These are phyloP conservation scores for Centropristis striata DNA, from an alignment of 2,113 vertebrate genomes.

Conservation along the genomic window DNA sequence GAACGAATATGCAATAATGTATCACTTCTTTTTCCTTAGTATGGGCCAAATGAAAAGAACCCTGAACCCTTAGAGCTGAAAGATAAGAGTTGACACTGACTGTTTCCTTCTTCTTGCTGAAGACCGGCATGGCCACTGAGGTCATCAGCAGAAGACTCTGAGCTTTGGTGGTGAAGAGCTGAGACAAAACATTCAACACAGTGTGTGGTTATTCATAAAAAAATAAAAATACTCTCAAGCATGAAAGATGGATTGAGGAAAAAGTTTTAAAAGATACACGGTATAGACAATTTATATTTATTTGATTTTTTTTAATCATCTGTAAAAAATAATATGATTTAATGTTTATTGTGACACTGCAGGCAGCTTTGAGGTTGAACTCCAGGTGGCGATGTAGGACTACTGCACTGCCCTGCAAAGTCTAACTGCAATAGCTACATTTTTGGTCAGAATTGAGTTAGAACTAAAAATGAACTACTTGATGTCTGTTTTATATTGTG, in stretches of 20 bases:
- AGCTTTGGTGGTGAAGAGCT: constrained; percentile 92
- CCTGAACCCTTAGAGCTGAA: too few species aligned
- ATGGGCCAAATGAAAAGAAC: too few species aligned
- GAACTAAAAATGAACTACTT: too few species aligned
- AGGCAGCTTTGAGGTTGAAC: background rate
- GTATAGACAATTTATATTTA: too few species aligned
- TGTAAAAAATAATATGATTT: background rate
- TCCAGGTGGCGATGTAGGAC: constrained; percentile 16
- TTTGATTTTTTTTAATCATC: too few species aligned
- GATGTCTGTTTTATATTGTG: too few species aligned
- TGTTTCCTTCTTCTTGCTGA: constrained; percentile 99
- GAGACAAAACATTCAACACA: constrained; percentile 21
- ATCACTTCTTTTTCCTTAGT: too few species aligned
- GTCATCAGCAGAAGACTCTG: constrained; percentile 95
- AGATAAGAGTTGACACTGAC: constrained; percentile 79
- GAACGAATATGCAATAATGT: too few species aligned
- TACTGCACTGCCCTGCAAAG: too few species aligned
- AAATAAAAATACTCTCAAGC: background rate
- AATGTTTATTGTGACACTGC: background rate
- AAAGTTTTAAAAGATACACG: background rate
- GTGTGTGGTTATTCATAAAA: too few species aligned
- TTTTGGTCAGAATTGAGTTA: too few species aligned
- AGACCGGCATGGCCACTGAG: constrained; percentile 97
- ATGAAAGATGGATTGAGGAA: background rate
- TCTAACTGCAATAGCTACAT: too few species aligned